Evolutionary conservation across 2,797 vertebrate species (phyloP), one percentile per base, ranked within the genome.

Genomic region (Botia almorhae): DNA sequence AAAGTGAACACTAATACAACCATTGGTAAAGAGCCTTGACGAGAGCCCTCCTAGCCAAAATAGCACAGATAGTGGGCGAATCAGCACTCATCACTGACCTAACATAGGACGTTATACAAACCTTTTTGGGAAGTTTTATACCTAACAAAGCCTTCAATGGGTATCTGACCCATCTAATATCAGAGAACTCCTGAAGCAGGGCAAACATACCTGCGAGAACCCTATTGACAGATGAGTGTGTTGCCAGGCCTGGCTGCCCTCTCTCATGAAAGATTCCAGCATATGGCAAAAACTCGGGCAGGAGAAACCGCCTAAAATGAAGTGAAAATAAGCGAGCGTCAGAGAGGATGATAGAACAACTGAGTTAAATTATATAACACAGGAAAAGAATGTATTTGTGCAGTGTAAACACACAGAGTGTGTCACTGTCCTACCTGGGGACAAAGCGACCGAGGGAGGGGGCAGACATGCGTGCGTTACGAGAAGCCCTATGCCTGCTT

Each of bases 231-330:
- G 97, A 98, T 69, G 97, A 96, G 91, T 98, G 97, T 50, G 97
- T 98, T 73, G 97, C 97, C 87, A 99, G 92, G 53, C 96, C 97
- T 29, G 97, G 96, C 87, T 98, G 97, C 76, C 97, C 97, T 72
- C 96, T 91, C 84, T 98, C 97, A 10, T 99, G 97, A 93, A 99
- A 98, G 94, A 99, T 97, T 55, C 96, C 97, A 83, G 97, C 96
- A 21, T 98, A 98, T 83, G 97, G 96, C 89, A 98, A 94, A 82
- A 98, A 98, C 87, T 99, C 97, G 0, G 97, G 97, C 80, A 98
- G 91, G 83, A 98, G 93, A 90, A 98, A 98, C 19, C 96, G 96
- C 82, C 96, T 99, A 43, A 21, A 60, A 77, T 14, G 46, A n/a
- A 21, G 8, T 69, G 17, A 74, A 14, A 36, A 23, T 86, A 2